Conservation (phyloP, 2,113 vertebrate species). For the Chionodraco myersi region DNA sequence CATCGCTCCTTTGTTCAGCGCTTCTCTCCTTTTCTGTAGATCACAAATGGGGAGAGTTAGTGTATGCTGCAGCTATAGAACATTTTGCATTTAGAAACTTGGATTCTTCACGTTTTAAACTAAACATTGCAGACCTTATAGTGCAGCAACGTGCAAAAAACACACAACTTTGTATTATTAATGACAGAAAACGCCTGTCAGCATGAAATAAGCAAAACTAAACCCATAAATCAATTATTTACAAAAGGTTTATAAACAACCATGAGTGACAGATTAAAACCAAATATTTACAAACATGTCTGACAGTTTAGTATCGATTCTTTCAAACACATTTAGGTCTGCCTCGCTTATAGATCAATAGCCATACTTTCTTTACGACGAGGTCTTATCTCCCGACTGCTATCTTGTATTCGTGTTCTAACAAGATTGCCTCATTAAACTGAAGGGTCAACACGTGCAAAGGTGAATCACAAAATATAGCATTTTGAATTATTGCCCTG, state of each 20-base stretch:
- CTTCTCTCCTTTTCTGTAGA: constrained; percentile 90
- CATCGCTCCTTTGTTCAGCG: constrained; percentile 87
- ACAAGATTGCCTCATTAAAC: constrained; percentile 57
- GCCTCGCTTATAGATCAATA: constrained; percentile 28
- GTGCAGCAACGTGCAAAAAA: neutral
- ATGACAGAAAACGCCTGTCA: neutral
- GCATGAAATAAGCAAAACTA: neutral
- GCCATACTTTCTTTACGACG: constrained; percentile 37
- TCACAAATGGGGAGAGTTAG: neutral
- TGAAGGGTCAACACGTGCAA: constrained; percentile 61
- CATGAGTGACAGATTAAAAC: constrained; percentile 12
- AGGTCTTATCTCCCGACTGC: constrained; percentile 56
- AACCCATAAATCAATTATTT: constrained; percentile 18
- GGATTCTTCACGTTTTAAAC: neutral
- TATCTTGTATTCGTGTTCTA: constrained; percentile 43
- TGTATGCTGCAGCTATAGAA: neutral
- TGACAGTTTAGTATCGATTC: constrained; percentile 6
- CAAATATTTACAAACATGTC: constrained; percentile 53
- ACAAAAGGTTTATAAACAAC: constrained; percentile 9
- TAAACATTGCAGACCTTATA: neutral
- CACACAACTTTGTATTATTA: neutral
- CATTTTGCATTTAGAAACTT: neutral
- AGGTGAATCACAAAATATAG: constrained; percentile 47
- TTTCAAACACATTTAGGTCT: constrained; percentile 19
- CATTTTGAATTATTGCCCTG: constrained; percentile 28